Conservation (phyloP, 2,113 vertebrate genomes). For the Neotoma lepida region DNA sequence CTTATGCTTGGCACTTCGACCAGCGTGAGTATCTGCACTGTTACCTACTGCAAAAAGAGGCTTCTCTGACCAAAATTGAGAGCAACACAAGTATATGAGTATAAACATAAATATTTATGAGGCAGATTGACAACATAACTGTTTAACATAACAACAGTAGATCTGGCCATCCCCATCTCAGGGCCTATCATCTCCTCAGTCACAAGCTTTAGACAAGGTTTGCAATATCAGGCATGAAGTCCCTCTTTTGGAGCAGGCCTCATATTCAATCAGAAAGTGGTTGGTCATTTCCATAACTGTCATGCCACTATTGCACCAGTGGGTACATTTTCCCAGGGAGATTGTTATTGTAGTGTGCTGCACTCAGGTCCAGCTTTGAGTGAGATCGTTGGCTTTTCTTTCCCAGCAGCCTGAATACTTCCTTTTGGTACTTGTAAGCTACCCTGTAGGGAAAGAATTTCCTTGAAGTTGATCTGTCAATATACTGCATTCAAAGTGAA, state of each 20-base stretch:
- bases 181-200: neutral
- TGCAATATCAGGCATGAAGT: neutral
- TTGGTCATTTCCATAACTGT: neutral
- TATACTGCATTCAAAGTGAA: neutral
- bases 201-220: neutral
- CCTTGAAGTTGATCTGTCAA: neutral
- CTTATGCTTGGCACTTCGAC: neutral
- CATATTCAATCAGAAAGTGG: neutral
- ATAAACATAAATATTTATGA: neutral
- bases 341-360: neutral
- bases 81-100: neutral
- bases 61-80: neutral
- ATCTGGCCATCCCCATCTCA: too few relatives aligned
- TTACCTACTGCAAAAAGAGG: neutral
- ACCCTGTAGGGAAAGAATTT: neutral
- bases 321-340: neutral
- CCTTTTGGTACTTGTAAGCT: neutral
- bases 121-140: neutral
- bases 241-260: neutral
- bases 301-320: neutral
- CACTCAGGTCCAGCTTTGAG: neutral
- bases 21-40: neutral
- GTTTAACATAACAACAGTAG: neutral
- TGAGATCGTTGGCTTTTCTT: neutral
- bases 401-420: neutral